Conservation (phyloP, 2,113 vertebrate species). For the Prochilodus magdalenae region DNA sequence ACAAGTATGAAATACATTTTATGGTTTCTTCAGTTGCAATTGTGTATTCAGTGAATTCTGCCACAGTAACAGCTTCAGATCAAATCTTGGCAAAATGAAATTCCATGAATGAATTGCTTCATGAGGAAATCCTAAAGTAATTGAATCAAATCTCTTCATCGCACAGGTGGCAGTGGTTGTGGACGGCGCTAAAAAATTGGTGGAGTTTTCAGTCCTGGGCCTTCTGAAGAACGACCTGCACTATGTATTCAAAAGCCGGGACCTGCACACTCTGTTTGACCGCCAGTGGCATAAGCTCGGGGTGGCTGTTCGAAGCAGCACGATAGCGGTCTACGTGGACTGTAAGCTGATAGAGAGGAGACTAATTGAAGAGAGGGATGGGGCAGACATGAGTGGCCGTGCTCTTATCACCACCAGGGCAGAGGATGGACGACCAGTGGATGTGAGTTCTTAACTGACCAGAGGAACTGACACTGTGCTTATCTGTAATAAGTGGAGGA, state of each 20-base stretch:
- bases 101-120: no score
- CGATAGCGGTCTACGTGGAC: constrained; percentile 89
- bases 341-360: constrained; percentile 89
- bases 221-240: constrained; percentile 79
- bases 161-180: constrained; percentile 86
- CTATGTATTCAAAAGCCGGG: constrained; percentile 89
- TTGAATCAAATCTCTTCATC: neutral
- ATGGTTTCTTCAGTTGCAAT: no score
- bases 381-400: constrained; percentile 79
- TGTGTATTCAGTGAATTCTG: no score
- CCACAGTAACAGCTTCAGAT: no score
- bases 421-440: constrained; percentile 90
- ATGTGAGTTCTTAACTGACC: constrained; percentile 80
- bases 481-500: no score
- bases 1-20: constrained; percentile 71
- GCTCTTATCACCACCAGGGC: constrained; percentile 86
- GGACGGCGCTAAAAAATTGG: constrained; percentile 86
- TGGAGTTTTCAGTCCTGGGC: constrained; percentile 86
- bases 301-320: constrained; percentile 81
- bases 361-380: constrained; percentile 79
- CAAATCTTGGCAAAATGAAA: no score
- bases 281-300: constrained; percentile 96
- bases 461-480: neutral
- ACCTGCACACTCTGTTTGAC: constrained; percentile 91
- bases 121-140: neutral